These are phyloP conservation scores for Cheilosia grossa DNA, from an alignment of 2,888 invertebrate species.

Conservation along the genomic window DNA sequence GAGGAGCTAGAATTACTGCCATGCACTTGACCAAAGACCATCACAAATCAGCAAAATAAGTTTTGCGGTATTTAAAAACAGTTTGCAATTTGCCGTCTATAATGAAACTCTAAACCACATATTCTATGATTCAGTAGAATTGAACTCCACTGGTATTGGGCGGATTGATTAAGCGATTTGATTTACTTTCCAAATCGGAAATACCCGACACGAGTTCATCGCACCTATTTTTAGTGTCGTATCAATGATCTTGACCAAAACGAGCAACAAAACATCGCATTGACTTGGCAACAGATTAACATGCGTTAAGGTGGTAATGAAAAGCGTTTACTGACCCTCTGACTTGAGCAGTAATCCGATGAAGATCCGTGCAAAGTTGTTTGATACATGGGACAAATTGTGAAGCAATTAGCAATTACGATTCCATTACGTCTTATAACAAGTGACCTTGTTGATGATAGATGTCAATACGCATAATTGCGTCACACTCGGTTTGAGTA, in stretches of 20 bases:
- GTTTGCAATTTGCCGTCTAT: background rate
- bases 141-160: background rate
- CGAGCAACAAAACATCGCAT: background rate
- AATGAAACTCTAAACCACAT: background rate
- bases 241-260: slow-evolving; percentile 5
- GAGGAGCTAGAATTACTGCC: too few species aligned
- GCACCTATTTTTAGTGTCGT: background rate
- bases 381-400: background rate
- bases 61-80: too few species aligned
- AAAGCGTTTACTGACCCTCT: background rate
- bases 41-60: too few species aligned
- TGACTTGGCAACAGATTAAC: too few species aligned
- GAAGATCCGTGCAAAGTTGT: background rate
- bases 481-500: background rate
- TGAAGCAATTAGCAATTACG: background rate
- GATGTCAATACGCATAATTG: background rate
- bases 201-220: background rate
- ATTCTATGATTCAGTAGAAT: background rate
- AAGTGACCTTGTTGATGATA: background rate
- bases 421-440: background rate
- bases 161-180: background rate
- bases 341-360: background rate
- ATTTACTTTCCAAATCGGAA: background rate
- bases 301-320: background rate
- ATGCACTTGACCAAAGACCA: too few species aligned